Evolutionary conservation across 2,888 invertebrate species (phyloP), one percentile per base, ranked within the genome.

Genomic region (Ceramica pisi): DNA sequence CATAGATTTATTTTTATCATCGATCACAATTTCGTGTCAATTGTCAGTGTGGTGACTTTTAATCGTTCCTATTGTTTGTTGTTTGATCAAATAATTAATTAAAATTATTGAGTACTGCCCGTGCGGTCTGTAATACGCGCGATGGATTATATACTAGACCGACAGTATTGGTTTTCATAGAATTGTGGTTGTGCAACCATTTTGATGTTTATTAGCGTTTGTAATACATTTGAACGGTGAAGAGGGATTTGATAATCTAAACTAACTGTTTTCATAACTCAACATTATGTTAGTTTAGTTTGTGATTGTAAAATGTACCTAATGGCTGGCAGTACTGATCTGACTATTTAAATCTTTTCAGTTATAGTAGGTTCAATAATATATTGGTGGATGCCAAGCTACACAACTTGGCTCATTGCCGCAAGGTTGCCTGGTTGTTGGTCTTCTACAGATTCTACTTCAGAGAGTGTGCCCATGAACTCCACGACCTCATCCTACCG

Each of bases 1-100:
- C 23, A 67, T n/a, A 38, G 3, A 31, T 62, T 53, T 23, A 41
- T 4, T 78, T 59, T 62, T 59, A 55, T 48, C 38, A 21, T 31
- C 35, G 68, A 69, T 73, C 67, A 72, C 60, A 69, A 66, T 73
- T 51, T 55, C 48, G 53, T 57, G 71, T 66, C 57, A n/a, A 63
- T 64, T 64, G 68, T 53, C 46, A n/a, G 16, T 38, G 41, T 44
- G 50, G 62, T 23, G 5, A 41, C 14, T 56, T 57, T 68, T 64
- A 64, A 61, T 53, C 64, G 56, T 64, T 67, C 21, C 44, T 50
- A 41, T 55, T 67, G 73, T 72, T 72, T 69, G 67, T 44, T 12
- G 21, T 53, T 41, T 71, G 44, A 64, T 75, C n/a, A 51, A 66
- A 67, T 57, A 21, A 16, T 2, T 46, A 21, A 16, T 21, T n/a